Evolutionary conservation across 2,113 vertebrate species (phyloP).

Genomic region (Laticauda laticaudata): DNA sequence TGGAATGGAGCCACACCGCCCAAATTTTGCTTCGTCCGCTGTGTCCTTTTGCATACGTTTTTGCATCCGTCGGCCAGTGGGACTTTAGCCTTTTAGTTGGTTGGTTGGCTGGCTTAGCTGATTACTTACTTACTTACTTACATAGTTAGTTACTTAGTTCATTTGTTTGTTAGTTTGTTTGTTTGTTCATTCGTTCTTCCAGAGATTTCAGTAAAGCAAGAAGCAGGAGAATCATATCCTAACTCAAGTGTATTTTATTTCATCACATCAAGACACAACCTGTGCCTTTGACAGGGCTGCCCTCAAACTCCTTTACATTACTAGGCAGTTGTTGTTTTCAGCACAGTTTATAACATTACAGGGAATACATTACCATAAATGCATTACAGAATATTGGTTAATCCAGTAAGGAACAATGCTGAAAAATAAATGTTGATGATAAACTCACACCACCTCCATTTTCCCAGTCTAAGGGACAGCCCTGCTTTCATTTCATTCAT

Average conservation of each 20-base stretch:
- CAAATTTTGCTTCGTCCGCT: too few species aligned
- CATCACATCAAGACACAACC: not conserved
- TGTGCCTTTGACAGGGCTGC: not conserved
- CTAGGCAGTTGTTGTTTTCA: not conserved
- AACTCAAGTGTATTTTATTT: not conserved
- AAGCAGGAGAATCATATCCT: not conserved
- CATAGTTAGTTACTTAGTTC: too few species aligned
- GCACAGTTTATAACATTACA: not conserved
- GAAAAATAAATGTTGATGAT: not conserved
- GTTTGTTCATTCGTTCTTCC: not conserved
- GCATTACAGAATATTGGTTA: not conserved
- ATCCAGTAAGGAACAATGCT: not conserved
- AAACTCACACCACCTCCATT: not conserved
- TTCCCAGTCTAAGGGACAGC: not conserved
- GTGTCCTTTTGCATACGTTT: too few species aligned
- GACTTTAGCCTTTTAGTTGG: too few species aligned
- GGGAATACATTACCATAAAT: not conserved
- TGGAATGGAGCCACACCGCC: too few species aligned
- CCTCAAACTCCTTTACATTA: not conserved
- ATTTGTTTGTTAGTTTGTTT: accelerated
- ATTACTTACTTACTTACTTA: too few species aligned
- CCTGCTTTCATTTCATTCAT: not conserved
- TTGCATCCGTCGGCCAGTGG: too few species aligned
- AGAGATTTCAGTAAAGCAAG: not conserved
- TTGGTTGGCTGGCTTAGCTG: too few species aligned